Evolutionary conservation across 2,797 vertebrate species (phyloP), one percentile per base, ranked within the genome.

Genomic region (Paratrypauchen microcephalus): DNA sequence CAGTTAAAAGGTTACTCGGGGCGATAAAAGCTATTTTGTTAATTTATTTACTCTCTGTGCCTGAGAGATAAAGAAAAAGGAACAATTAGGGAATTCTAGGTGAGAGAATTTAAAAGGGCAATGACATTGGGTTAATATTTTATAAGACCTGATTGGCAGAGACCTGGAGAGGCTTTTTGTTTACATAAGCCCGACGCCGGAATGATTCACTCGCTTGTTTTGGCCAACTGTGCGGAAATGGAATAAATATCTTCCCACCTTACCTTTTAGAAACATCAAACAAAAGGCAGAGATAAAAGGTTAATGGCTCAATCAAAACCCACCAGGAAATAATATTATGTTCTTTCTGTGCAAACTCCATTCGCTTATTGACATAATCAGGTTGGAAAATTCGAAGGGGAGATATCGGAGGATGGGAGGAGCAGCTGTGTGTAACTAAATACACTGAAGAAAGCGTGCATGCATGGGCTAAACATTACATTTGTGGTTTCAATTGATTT

Each of bases 31-130:
- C 96, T 98, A 97, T 98, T 99, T 97, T 98, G 96, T 98, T 98
- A 99, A 99, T 99, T 98, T 99, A 98, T 99, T 99, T 99, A 98
- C 97, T 97, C 96, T 97, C 97, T 98, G 97, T 94, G 93, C 92
- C 87, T 92, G 94, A 91, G 95, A 97, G 97, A 99, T 99, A 99
- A 99, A 97, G 95, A 95, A 95, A 63, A 95, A 94, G 91, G 95
- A 97, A 99, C 97, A 99, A 99, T 99, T 98, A 99, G 95, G 95
- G 95, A 97, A 96, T 98, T 97, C 94, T 95, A 94, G 92, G 95
- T 95, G 95, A 96, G 96, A 96, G 95, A 95, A 96, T 97, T 97
- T 96, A 95, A 98, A 98, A 98, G 96, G 97, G 95, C 96, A 98
- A 94, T 96, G 96, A 96, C 92, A 94, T 90, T 90, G 93, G 96